Evolutionary conservation across 2,113 vertebrate genomes (phyloP).

Genomic region (Elephas maximus): DNA sequence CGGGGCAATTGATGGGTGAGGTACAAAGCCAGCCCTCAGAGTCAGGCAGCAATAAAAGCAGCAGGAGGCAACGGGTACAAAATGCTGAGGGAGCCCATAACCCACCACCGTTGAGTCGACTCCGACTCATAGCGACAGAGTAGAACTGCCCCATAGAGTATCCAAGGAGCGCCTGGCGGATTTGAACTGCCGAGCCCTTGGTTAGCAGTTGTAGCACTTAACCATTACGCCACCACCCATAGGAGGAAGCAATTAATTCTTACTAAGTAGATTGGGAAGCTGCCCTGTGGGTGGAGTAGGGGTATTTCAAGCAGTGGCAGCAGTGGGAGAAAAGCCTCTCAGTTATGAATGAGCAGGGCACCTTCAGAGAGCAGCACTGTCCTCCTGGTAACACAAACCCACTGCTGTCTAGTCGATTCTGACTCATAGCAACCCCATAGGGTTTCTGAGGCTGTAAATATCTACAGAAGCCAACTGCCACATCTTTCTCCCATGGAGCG

Average conservation of each 20-base stretch:
- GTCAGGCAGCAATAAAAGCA: background rate
- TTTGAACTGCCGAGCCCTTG: no score
- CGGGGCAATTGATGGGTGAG: background rate
- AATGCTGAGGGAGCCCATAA: background rate
- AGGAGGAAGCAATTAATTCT: constrained; percentile 57
- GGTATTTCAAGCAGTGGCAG: background rate
- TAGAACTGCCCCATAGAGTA: no score
- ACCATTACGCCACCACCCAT: no score
- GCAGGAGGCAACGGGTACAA: background rate
- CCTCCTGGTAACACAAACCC: background rate
- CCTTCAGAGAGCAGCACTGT: rapidly evolving
- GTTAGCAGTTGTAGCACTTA: no score
- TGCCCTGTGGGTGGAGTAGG: background rate
- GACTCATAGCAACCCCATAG: background rate
- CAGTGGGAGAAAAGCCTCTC: background rate
- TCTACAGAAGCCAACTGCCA: no score
- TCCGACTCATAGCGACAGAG: no score
- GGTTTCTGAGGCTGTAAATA: no score
- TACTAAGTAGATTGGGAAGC: background rate
- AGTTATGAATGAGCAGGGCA: background rate
- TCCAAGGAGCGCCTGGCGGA: no score
- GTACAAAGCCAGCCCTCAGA: background rate
- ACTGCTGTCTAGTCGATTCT: background rate
- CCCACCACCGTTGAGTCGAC: no score
- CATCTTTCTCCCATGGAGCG: no score